Base-by-base conservation (phyloP, 64 coral and sea anemone species). In the Acropora tenuis region DNA sequence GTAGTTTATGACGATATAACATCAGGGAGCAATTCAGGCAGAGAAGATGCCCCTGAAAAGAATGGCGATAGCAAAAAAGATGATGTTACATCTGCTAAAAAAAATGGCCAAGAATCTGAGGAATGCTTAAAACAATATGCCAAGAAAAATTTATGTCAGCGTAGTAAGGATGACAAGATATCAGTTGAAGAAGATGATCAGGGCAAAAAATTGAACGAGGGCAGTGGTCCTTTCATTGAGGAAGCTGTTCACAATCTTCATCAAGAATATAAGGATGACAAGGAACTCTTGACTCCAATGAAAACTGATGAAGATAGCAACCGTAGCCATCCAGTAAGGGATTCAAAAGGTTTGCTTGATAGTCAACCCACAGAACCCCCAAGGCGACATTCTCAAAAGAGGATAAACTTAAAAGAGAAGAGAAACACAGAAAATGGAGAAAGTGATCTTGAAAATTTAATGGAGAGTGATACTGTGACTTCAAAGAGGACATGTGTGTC, bases 401-500 rank as follows among this genome's bases (percentile, higher is more conserved):
- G 43, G n/a, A 5, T 16, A 47, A 46, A 90, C 11, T 60, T 43
- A 5, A 73, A 74, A 48, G 47, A 40, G 42, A 90, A 90, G 42
- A 53, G 18, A 79, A 50, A 50, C 0, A 5, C 10, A 11, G 8
- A 16, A 49, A 84, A 40, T 48, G 71, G 8, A 75, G 57, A 91
- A 46, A 1, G 11, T 75, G 80, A 83, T 75, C 41, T 73, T 6
- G 52, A 83, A 66, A 43, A 4, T 2, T 83, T 58, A 18, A n/a
- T 59, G 75, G 89, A 50, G 81, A 40, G 7, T 71, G 79, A 92
- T 43, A 80, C 90, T 78, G 73, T 86, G 6, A 92, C 85, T 47
- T 82, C 90, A 41, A 83, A 84, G 40, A 84, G 75, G 12, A 79
- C 83, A n/a, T 76, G 78, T 69, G 19, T 93, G 47, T 84, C 91